These are phyloP conservation scores for Acrocephalus kingi DNA, from an alignment of 2,113 vertebrate genomes.

Conservation along the genomic window DNA sequence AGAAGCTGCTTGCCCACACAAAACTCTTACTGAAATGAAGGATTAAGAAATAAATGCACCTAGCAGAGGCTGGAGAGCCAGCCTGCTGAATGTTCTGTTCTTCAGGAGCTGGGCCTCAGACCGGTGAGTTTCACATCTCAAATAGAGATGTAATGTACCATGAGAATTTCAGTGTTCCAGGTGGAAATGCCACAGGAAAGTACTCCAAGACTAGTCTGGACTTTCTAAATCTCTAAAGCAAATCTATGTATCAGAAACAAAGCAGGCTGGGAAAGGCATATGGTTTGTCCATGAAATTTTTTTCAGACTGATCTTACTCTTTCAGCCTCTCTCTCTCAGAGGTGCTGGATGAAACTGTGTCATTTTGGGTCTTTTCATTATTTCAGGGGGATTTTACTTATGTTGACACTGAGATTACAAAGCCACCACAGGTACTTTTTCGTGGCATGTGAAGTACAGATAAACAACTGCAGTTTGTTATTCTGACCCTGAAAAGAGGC, in stretches of 20 bases:
- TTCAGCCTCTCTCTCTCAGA: neutral
- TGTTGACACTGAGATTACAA: neutral
- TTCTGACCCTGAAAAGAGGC: neutral
- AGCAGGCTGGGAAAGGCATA: neutral
- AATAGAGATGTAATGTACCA: neutral
- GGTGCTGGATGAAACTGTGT: neutral
- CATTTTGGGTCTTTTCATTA: neutral
- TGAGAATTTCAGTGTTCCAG: neutral
- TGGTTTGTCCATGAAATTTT: neutral
- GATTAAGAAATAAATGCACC: conserved; percentile 21
- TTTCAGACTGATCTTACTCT: neutral
- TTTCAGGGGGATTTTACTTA: neutral
- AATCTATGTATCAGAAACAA: accelerated
- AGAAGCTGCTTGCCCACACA: conserved; percentile 57
- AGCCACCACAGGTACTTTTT: neutral
- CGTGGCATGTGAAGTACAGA: neutral
- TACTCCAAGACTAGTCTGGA: neutral
- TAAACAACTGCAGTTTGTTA: neutral
- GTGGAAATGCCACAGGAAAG: neutral
- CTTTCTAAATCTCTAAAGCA: neutral
- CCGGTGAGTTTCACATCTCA: neutral
- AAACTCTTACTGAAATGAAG: conserved; percentile 28
- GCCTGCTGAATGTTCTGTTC: neutral
- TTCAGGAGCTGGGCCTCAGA: neutral
- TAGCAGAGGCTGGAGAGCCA: neutral